Evolutionary conservation across 92 coral and sea anemone species (phyloP), one percentile per base, ranked within the genome.

Genomic region (Heliopora coerulea): DNA sequence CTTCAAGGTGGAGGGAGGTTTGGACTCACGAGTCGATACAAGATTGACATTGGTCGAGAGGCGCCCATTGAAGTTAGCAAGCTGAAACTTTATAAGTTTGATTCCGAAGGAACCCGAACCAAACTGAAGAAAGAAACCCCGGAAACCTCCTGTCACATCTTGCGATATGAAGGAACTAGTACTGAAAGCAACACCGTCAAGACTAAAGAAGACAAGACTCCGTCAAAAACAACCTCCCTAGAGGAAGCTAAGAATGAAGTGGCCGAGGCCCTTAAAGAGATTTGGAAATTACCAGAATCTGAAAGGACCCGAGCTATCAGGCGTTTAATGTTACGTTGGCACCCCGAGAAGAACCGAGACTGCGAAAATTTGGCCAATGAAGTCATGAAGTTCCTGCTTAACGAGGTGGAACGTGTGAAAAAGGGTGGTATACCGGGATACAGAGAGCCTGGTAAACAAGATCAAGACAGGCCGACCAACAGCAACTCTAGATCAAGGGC

Each of bases 31-130:
- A 85, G 88, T 41, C 74, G 86, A 65, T 91, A 89, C 73, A 83
- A 78, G 59, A 89, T 91, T 50, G 91, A 91, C 35, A 72, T 89
- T 20, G 97, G 97, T 17, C 49, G n/a, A 9, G 84, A 78, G 12
- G 84, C 66, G 84, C 39, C 65, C 2, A 79, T 83, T 37, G 97
- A 91, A 72, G 97, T 84, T 33, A 93, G 78, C 66, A 93, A 68
- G 15, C 77, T 86, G 19, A 87, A 89, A 56, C 85, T 91, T 18
- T 91, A 91, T 87, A 91, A 91, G 68, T 73, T 88, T n/a, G 83
- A 59, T 58, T 80, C 96, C 24, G 85, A 58, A 1, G 68, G 46
- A 21, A n/a, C n/a, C n/a, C n/a, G n/a, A n/a, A 44, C 41, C 10
- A 79, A 73, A 29, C 63, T 50, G 23, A 46, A 65, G 58, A 66